Percentiles rank a stretch among this genome's conserved stretches.
Conservation (phyloP, 2,888 invertebrate species). For the Napeogenes inachia region DNA sequence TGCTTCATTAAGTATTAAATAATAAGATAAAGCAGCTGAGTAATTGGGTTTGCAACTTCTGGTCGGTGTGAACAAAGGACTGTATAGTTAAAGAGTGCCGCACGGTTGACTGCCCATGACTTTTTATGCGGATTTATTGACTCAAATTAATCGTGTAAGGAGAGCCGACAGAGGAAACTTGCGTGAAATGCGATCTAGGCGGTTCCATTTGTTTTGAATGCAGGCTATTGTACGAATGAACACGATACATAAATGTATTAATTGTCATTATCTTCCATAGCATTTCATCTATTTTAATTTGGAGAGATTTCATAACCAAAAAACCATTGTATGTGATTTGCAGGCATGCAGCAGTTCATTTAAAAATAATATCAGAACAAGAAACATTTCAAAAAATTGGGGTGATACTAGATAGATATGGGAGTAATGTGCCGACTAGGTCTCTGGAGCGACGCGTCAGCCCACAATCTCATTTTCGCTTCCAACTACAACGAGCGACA, state of each 20-base stretch:
- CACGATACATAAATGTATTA: too few species aligned
- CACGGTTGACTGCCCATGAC: conserved; percentile 66
- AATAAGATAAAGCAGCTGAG: conserved; percentile 47
- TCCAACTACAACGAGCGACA: conserved; percentile 59
- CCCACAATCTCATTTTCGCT: conserved; percentile 65
- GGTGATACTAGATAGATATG: not conserved
- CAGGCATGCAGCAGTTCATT: too few species aligned
- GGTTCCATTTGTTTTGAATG: conserved; percentile 54
- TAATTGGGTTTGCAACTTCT: conserved; percentile 36
- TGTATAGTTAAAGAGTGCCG: conserved; percentile 56
- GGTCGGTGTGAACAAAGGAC: conserved; percentile 61
- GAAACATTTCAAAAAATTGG: not conserved
- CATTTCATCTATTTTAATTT: too few species aligned
- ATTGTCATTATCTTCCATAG: too few species aligned
- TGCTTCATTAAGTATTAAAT: conserved; percentile 43
- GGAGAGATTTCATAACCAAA: too few species aligned
- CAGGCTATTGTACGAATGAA: not conserved
- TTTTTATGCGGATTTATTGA: conserved; percentile 76
- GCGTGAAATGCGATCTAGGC: conserved; percentile 72
- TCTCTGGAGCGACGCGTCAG: conserved; percentile 57
- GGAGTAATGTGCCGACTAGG: conserved; percentile 37
- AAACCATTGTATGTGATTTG: too few species aligned
- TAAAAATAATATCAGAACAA: not conserved
- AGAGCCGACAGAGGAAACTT: conserved; percentile 65
- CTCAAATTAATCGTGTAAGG: conserved; percentile 77